Evolutionary conservation across 2,888 invertebrate genomes (phyloP).

Genomic region (Stramonita haemastoma): DNA sequence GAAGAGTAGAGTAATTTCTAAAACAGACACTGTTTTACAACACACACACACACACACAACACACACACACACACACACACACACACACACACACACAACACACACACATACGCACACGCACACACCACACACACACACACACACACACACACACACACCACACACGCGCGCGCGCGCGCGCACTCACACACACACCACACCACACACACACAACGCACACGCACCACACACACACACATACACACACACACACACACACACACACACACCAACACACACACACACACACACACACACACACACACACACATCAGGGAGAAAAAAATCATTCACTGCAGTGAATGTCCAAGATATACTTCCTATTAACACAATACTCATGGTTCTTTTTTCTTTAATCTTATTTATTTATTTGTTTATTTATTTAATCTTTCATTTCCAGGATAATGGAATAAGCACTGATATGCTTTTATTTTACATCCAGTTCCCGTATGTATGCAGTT

Average conservation of each 20-base stretch:
- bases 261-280: not conserved
- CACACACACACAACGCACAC: not conserved
- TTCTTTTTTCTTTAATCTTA: no score
- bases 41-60: not conserved
- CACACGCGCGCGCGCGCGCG: not conserved
- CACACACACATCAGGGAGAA: not conserved
- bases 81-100: not conserved
- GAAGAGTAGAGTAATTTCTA: no score
- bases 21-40: not conserved
- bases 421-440: no score
- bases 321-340: no score
- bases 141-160: conserved; percentile 1
- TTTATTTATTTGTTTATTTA: no score
- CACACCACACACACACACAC: not conserved
- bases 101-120: no score
- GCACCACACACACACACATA: not conserved
- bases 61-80: not conserved
- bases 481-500: no score
- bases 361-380: no score
- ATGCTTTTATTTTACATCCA: no score
- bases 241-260: not conserved
- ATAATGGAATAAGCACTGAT: no score
- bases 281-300: not conserved
- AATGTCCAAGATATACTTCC: no score
- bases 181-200: not conserved